A percentile compares a stretch with the other conserved stretches of the same genome.
These are phyloP conservation scores for Siniperca scherzeri DNA, from an alignment of 2,797 vertebrate species.

Conservation along the genomic window DNA sequence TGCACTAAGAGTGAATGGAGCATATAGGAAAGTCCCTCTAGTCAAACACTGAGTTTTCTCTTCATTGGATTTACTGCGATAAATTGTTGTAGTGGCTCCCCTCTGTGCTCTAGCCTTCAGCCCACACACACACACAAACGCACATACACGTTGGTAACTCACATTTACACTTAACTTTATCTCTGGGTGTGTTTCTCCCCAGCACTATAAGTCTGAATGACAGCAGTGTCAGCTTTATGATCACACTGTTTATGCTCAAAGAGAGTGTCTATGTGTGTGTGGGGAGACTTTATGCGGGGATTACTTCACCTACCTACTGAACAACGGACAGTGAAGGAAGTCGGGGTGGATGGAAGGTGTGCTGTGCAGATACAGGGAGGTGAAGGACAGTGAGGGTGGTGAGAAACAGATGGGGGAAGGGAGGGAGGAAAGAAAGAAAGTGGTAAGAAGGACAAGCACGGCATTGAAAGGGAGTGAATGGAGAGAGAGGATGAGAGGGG, in stretches of 20 bases:
- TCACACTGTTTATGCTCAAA: conserved; percentile 46
- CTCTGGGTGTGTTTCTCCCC: conserved; percentile 47
- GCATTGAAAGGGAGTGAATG: not conserved
- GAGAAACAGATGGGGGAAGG: conserved; percentile 20
- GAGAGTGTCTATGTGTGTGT: conserved; percentile 3
- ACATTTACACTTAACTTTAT: conserved; percentile 40
- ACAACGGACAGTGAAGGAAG: conserved; percentile 14
- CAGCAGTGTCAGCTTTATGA: conserved; percentile 61
- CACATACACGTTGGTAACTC: conserved; percentile 5
- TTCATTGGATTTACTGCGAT: conserved; percentile 55
- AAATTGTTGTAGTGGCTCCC: conserved; percentile 53
- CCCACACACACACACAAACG: conserved; percentile 13
- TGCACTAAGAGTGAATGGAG: conserved; percentile 50
- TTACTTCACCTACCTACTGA: conserved; percentile 42
- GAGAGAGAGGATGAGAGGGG: not conserved
- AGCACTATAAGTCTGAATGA: conserved; percentile 60
- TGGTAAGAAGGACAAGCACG: conserved; percentile 10
- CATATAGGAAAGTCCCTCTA: conserved; percentile 61
- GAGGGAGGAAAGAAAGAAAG: not conserved
- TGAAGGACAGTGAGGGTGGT: conserved; percentile 39
- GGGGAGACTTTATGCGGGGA: conserved; percentile 21
- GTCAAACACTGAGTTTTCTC: conserved; percentile 51
- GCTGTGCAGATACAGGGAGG: conserved; percentile 25
- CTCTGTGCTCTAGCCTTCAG: conserved; percentile 40
- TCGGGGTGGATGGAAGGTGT: conserved; percentile 12